These are phyloP conservation scores for Drosophila prosaltans DNA, from an alignment of 1,140 invertebrate genomes.

Conservation along the genomic window DNA sequence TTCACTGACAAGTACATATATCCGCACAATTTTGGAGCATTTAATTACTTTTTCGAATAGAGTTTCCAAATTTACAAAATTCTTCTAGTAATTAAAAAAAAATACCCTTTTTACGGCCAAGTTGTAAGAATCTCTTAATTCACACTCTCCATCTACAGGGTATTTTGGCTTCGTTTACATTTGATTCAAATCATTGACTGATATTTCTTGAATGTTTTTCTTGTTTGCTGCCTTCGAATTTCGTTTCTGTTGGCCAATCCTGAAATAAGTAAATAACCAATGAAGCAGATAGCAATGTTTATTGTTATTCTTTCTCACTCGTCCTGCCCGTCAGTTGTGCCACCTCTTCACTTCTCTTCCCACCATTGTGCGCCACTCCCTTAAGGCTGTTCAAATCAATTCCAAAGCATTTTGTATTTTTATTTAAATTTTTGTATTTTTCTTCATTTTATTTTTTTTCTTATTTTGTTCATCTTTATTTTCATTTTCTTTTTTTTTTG, in stretches of 20 bases:
- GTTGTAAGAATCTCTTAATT: too few relatives aligned
- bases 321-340: background rate
- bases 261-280: slow-evolving; percentile 72
- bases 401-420: slow-evolving; percentile 48
- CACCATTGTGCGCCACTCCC: background rate
- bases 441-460: slow-evolving; percentile 1
- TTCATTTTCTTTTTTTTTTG: slow-evolving; percentile 2
- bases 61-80: too few relatives aligned
- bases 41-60: too few relatives aligned
- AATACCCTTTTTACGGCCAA: too few relatives aligned
- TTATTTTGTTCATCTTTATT: background rate
- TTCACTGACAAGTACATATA: too few relatives aligned
- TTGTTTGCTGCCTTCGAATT: slow-evolving; percentile 51
- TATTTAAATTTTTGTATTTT: slow-evolving; percentile 52
- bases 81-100: too few relatives aligned
- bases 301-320: slow-evolving; percentile 66
- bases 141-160: background rate
- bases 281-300: slow-evolving; percentile 81
- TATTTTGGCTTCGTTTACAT: background rate
- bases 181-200: background rate
- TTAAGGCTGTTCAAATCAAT: slow-evolving; percentile 74
- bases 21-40: too few relatives aligned
- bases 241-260: background rate
- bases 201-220: slow-evolving; percentile 56
- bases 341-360: slow-evolving; percentile 15